Base-by-base conservation (phyloP, 2,888 invertebrate genomes). In the Laspeyria flexula region DNA sequence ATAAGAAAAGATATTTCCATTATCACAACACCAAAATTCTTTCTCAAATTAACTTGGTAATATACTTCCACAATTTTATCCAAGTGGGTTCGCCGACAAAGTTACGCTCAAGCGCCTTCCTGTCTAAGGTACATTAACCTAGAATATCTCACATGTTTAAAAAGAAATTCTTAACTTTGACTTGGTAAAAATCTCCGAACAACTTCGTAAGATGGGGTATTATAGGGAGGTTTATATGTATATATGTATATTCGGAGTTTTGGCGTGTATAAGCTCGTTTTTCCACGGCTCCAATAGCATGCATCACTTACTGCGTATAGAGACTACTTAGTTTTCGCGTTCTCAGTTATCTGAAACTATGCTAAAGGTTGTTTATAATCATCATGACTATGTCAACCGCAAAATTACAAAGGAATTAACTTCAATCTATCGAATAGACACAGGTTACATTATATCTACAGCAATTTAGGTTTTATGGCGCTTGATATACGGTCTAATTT, bases 131-230 rank as follows among this genome's bases (percentile, higher is more conserved):
- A 66, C 55, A 65, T 60, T 48, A 50, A 47, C 51, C 43, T 27
- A 52, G 40, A 46, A 50, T 42, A 46, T 49, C 52, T 55, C 47
- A 52, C 43, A 41, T 57, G 43, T 50, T 60, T 51, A 56, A 64
- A 64, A 56, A 64, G 18, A 68, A 42, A 65, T 57, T 53, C 44
- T 44, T 35, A 60, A 60, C 41, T 67, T 56, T 55, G 41, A 7
- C 9, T 25, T 25, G 38, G 46, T 54, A 60, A 53, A 67, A 62
- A 50, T 51, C 40, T 45, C 13, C 33, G 49, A 63, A 48, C 43
- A 50, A 55, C 51, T 62, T 58, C 37, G 52, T 39, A 56, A 61
- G 43, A 61, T 55, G 9, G 25, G 25, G 5, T 25, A 6, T 25
- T 25, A 18, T 5, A 18, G 18, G 5, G 2, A 18, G 18, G 18